Evolutionary conservation across 2,888 invertebrate genomes (phyloP).

Genomic region (Nymphalis polychloros): DNA sequence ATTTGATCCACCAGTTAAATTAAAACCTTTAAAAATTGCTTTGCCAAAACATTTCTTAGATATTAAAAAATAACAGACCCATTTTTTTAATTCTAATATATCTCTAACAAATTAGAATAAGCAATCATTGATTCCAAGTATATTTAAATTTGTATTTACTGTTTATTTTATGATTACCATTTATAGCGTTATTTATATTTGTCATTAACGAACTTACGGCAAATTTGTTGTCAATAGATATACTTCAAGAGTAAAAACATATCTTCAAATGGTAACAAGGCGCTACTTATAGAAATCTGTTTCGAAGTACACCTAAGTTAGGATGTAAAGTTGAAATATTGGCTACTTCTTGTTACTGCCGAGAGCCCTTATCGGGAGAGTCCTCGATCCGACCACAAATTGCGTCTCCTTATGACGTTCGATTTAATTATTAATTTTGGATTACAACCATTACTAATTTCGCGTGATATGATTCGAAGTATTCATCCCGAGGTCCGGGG

Average conservation of each 20-base stretch:
- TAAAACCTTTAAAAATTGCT: too few relatives aligned
- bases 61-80: too few relatives aligned
- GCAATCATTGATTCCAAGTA: too few relatives aligned
- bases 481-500: conserved; percentile 65
- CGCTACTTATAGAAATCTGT: not conserved
- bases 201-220: not conserved
- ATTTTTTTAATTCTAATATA: too few relatives aligned
- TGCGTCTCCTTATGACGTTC: conserved; percentile 47
- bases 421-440: conserved; percentile 66
- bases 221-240: not conserved
- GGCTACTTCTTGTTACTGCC: not conserved
- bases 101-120: too few relatives aligned
- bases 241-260: not conserved
- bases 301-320: not conserved
- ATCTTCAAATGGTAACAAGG: not conserved
- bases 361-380: not conserved
- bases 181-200: conserved; percentile 1
- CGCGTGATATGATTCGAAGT: conserved; percentile 68
- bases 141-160: not conserved
- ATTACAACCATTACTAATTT: conserved; percentile 73
- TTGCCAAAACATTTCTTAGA: too few relatives aligned
- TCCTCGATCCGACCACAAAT: conserved; percentile 46
- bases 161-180: not conserved
- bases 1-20: too few relatives aligned
- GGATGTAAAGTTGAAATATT: not conserved